Percentiles rank a stretch among this genome's conserved stretches.
Conservation (phyloP, 1,140 invertebrate genomes). For the Heliconius himera region DNA sequence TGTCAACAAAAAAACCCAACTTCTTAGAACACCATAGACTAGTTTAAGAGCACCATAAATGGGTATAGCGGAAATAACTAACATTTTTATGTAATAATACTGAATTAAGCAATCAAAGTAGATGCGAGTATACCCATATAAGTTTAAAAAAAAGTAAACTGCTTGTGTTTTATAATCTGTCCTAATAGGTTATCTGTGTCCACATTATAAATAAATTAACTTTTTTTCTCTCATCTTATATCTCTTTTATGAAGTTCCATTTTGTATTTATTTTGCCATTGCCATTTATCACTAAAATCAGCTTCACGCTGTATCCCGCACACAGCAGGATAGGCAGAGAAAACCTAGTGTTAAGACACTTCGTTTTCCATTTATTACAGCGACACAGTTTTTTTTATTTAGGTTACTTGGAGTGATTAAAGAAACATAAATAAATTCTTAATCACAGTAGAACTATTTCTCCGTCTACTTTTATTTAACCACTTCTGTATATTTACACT, state of each 20-base stretch:
- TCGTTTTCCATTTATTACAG: too few species aligned
- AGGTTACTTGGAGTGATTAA: not conserved
- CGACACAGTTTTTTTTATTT: too few species aligned
- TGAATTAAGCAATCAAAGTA: slow-evolving; percentile 1
- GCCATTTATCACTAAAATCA: too few species aligned
- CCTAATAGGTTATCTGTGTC: not conserved
- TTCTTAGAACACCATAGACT: slow-evolving; percentile 6
- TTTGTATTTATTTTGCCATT: too few species aligned
- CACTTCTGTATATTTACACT: too few species aligned
- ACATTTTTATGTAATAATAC: not conserved
- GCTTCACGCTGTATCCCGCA: too few species aligned
- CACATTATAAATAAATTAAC: not conserved
- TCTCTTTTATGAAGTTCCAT: not conserved
- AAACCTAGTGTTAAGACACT: too few species aligned
- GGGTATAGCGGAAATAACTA: not conserved
- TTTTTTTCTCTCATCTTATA: not conserved
- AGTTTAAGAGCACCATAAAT: not conserved
- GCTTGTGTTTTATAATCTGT: not conserved
- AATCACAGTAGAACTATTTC: too few species aligned
- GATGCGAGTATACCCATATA: not conserved
- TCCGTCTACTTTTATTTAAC: too few species aligned
- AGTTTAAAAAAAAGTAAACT: not conserved
- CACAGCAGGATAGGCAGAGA: too few species aligned
- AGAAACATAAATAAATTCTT: too few species aligned
- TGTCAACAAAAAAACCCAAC: slow-evolving; percentile 2